A percentile compares a stretch with the other conserved stretches of the same genome.
phyloP scores from a whole-genome alignment of 2,113 vertebrate species.

The Megalops atlanticus region DNA sequence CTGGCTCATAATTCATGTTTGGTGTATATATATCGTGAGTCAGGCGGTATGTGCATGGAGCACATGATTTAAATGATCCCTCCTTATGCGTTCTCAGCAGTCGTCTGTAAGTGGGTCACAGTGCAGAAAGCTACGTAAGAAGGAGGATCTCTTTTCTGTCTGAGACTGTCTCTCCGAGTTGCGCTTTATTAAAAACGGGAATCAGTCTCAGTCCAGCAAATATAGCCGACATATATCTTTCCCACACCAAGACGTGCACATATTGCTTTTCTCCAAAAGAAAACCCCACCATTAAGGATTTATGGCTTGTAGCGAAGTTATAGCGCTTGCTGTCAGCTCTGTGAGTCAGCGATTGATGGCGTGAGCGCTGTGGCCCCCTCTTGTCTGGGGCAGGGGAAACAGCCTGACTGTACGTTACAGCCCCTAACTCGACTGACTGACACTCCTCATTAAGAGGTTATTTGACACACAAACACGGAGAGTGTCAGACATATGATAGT shows the following conservation, averaged over 20 bases:
- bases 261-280: slow-evolving; percentile 2
- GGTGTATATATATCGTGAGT: background rate
- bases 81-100: background rate
- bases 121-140: no score
- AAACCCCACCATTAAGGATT: slow-evolving; percentile 1
- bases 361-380: background rate
- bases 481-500: slow-evolving; percentile 16
- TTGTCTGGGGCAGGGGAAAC: background rate
- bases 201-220: background rate
- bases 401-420: background rate
- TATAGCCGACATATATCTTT: background rate
- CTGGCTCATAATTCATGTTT: background rate
- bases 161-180: background rate
- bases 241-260: background rate
- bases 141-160: background rate
- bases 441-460: slow-evolving; percentile 31
- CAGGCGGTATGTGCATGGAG: background rate
- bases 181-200: background rate
- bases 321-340: slow-evolving; percentile 16
- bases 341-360: no score
- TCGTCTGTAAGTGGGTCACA: background rate
- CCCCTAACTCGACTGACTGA: slow-evolving; percentile 25
- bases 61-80: background rate
- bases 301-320: slow-evolving; percentile 14
- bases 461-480: slow-evolving; percentile 26